phyloP scores from a whole-genome alignment of 2,797 vertebrate species.

The Kryptopterus vitreolus region DNA sequence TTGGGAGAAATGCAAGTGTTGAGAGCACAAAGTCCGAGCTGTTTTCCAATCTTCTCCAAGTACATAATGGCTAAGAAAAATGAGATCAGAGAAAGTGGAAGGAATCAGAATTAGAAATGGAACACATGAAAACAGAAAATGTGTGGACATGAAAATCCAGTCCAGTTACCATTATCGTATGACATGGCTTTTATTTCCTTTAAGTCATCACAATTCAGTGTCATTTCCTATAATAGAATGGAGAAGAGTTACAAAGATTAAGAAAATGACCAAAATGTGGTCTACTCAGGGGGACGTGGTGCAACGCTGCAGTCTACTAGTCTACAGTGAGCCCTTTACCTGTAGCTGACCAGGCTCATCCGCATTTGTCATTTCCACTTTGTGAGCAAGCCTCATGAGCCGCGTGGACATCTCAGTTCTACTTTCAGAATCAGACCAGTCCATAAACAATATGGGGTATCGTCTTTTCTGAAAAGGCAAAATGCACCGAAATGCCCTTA shows the following conservation, averaged over 20 bases:
- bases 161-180: conserved; percentile 51
- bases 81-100: not conserved
- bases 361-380: conserved; percentile 10
- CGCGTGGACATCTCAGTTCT: not conserved
- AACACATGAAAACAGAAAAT: not conserved
- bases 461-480: conserved; percentile 17
- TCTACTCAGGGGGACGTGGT: not conserved
- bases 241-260: not conserved
- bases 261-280: not conserved
- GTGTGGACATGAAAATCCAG: not conserved
- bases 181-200: conserved; percentile 34
- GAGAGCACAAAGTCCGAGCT: conserved; percentile 35
- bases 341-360: conserved; percentile 44
- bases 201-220: conserved; percentile 37
- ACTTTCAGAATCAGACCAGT: conserved; percentile 28
- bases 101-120: not conserved
- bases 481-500: not conserved
- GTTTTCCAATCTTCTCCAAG: conserved; percentile 37
- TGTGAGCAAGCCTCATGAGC: conserved; percentile 39
- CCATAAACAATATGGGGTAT: conserved; percentile 27
- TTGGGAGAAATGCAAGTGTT: conserved; percentile 38
- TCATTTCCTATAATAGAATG: conserved; percentile 37
- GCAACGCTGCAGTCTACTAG: not conserved
- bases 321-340: conserved; percentile 4
- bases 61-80: conserved; percentile 42